These are phyloP conservation scores for Temnothorax longispinosus DNA, from an alignment of 1,140 invertebrate genomes.

Conservation along the genomic window DNA sequence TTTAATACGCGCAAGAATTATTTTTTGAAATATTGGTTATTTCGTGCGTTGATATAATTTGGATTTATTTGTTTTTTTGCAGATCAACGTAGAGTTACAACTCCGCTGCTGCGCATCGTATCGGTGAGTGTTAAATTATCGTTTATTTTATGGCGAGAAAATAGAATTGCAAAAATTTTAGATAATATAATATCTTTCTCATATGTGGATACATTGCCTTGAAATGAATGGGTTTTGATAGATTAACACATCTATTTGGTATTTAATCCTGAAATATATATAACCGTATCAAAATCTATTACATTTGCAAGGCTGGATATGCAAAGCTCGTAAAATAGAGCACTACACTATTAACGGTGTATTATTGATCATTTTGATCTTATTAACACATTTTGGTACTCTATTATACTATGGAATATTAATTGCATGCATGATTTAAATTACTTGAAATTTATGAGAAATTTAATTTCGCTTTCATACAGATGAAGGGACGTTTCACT, in stretches of 20 bases:
- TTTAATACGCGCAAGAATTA: neutral
- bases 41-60: neutral
- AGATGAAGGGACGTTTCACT: neutral
- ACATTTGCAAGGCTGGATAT: neutral
- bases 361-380: neutral
- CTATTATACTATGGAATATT: slow-evolving; percentile 3
- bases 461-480: neutral
- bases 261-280: neutral
- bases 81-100: neutral
- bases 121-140: neutral
- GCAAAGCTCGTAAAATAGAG: neutral
- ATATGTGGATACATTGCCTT: neutral
- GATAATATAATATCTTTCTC: neutral
- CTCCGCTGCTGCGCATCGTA: neutral
- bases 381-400: neutral
- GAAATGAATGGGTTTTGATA: neutral
- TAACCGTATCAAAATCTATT: neutral
- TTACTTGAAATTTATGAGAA: neutral
- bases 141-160: neutral
- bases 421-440: neutral
- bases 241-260: neutral
- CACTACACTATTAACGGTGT: neutral
- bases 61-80: neutral
- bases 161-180: neutral
- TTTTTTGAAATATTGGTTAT: neutral